A percentile compares a stretch with the other conserved stretches of the same genome.
These are phyloP conservation scores for Gallinago paraguaiae DNA, from an alignment of 2,113 vertebrate genomes.

Conservation along the genomic window DNA sequence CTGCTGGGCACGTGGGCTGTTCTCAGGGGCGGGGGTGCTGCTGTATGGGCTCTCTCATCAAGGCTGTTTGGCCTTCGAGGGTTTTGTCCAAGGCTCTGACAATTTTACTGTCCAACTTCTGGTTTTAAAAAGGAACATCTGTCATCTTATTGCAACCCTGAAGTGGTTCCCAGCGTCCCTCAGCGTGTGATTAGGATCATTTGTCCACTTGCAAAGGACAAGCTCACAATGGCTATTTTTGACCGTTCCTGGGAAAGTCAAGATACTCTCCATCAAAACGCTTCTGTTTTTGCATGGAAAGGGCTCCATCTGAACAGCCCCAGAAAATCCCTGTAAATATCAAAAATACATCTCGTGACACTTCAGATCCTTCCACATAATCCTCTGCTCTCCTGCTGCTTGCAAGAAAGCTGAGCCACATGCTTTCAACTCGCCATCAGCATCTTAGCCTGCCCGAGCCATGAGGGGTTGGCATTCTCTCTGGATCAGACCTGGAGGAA, in stretches of 20 bases:
- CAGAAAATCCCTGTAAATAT: neutral
- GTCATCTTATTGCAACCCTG: neutral
- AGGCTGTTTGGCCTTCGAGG: neutral
- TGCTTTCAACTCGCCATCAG: neutral
- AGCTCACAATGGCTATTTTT: neutral
- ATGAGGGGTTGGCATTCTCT: neutral
- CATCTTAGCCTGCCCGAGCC: neutral
- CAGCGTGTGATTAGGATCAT: neutral
- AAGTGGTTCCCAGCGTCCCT: neutral
- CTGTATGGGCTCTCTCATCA: neutral
- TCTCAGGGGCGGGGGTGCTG: neutral
- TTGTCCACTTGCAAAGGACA: neutral
- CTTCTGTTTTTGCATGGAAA: neutral
- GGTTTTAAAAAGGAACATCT: neutral
- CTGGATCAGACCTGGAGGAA: neutral
- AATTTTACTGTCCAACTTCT: neutral
- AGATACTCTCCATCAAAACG: neutral
- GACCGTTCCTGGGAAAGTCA: neutral
- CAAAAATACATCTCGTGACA: neutral
- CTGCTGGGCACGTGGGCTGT: neutral
- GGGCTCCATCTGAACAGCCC: neutral
- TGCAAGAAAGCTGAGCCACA: neutral
- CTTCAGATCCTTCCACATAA: neutral
- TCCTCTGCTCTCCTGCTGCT: neutral
- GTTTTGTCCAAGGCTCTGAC: neutral